Evolutionary conservation across 2,797 vertebrate genomes (phyloP), one percentile per base, ranked within the genome.

Genomic region (Apogon hyalosoma): DNA sequence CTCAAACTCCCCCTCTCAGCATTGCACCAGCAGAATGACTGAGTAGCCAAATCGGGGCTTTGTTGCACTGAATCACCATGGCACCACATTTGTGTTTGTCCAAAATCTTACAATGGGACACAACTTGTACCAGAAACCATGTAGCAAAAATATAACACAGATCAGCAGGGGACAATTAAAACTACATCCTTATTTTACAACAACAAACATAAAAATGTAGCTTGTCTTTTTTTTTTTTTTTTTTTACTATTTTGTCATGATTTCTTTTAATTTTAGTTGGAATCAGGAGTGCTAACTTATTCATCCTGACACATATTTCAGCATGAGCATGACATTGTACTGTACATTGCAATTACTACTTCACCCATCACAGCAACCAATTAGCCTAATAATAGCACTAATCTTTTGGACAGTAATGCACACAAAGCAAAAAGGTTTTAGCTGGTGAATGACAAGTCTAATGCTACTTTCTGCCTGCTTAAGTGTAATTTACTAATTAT

Each of bases 1-100:
- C 11, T 36, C 16, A 49, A 49, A 61, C 16, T 53, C 15, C 14
- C 47, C 49, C 61, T 61, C 12, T 21, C 56, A 42, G 47, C 39
- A 58, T 39, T 53, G 66, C 63, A 68, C 66, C 76, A 79, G 68
- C 40, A 49, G 33, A 72, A 46, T 15, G 14, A 51, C 59, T 2
- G 8, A 51, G 36, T 41, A 69, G 77, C 67, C 79, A 69, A 80
- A 69, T 63, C 66, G 51, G 59, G 64, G 43, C 50, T 73, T 76
- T 75, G 68, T 55, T 56, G 49, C 52, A 54, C 33, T 53, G 43
- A 71, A 65, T 76, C 66, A 51, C 33, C 11, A 24, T 31, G 28
- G 58, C 63, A 58, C 55, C 46, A n/a, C 7, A 41, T 33, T 56
- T 52, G 7, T 65, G 63, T 80, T 76, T 57, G 59, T 46, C 54